These are phyloP conservation scores for Delphinapterus leucas DNA, from an alignment of 2,113 vertebrate species.

Conservation along the genomic window DNA sequence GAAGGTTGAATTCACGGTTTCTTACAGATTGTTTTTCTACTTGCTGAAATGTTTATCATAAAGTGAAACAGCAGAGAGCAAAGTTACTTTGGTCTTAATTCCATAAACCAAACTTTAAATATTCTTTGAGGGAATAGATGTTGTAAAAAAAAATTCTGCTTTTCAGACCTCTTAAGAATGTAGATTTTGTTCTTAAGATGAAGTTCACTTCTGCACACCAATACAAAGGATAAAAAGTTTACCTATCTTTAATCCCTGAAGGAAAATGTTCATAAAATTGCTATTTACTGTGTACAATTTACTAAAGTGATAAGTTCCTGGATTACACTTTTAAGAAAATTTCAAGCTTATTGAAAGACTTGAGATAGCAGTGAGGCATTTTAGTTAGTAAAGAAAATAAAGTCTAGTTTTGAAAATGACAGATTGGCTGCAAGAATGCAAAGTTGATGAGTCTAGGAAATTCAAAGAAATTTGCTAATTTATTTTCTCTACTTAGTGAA, in stretches of 20 bases:
- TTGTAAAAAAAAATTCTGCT: conserved; percentile 57
- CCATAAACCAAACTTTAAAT: conserved; percentile 72
- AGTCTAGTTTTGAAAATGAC: background rate
- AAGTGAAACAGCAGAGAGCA: conserved; percentile 56
- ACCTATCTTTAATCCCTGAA: conserved; percentile 71
- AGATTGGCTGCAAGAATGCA: background rate
- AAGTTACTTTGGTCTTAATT: conserved; percentile 71
- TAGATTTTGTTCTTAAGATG: conserved; percentile 74
- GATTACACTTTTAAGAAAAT: conserved; percentile 33
- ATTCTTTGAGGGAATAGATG: conserved; percentile 60
- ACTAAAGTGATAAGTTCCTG: conserved; percentile 62
- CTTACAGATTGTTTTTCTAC: background rate
- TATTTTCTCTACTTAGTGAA: background rate
- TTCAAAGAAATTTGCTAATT: background rate
- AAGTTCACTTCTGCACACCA: conserved; percentile 70
- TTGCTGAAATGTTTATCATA: background rate
- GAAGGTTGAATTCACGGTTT: background rate
- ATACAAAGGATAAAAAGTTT: conserved; percentile 73
- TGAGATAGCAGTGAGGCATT: conserved; percentile 67
- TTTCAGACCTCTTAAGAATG: conserved; percentile 70
- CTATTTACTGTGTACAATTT: conserved; percentile 60
- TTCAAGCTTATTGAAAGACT: background rate
- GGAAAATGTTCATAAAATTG: conserved; percentile 66
- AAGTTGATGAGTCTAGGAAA: background rate
- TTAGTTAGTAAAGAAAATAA: conserved; percentile 15